A percentile compares a stretch with the other conserved stretches of the same genome.
Conservation (phyloP, 2,888 invertebrate genomes). For the Linnaemya vulpina region DNA sequence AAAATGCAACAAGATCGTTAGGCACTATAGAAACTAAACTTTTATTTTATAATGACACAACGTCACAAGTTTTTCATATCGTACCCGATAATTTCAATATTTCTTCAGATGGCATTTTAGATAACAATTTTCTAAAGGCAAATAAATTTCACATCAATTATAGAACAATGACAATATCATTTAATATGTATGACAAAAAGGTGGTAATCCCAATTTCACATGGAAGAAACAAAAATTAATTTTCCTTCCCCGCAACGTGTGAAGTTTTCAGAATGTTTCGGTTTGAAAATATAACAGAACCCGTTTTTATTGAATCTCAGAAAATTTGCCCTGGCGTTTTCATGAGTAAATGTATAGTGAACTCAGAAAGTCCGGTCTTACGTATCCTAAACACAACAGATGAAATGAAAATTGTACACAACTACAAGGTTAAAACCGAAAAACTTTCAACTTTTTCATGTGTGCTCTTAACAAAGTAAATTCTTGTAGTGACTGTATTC, state of each 20-base stretch:
- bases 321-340: neutral
- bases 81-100: conserved; percentile 9
- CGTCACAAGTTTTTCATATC: neutral
- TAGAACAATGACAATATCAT: conserved; percentile 24
- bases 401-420: too few species aligned
- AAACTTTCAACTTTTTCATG: neutral
- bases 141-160: neutral
- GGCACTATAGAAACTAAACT: neutral
- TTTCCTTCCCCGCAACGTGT: conserved; percentile 2
- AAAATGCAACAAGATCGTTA: neutral
- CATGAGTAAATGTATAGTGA: conserved; percentile 1
- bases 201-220: conserved; percentile 42
- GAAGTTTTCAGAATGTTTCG: conserved; percentile 13
- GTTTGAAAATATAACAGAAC: neutral
- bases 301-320: too few species aligned
- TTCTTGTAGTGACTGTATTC: neutral
- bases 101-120: neutral
- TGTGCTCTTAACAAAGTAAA: neutral
- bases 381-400: too few species aligned
- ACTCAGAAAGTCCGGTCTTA: too few species aligned
- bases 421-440: too few species aligned
- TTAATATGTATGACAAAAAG: neutral
- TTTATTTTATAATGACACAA: neutral
- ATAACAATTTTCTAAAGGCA: neutral
- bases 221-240: conserved; percentile 10